A percentile compares a stretch with the other conserved stretches of the same genome.
Evolutionary conservation across 2,797 vertebrate species (phyloP).

Genomic region (Poeciliopsis presidionis): DNA sequence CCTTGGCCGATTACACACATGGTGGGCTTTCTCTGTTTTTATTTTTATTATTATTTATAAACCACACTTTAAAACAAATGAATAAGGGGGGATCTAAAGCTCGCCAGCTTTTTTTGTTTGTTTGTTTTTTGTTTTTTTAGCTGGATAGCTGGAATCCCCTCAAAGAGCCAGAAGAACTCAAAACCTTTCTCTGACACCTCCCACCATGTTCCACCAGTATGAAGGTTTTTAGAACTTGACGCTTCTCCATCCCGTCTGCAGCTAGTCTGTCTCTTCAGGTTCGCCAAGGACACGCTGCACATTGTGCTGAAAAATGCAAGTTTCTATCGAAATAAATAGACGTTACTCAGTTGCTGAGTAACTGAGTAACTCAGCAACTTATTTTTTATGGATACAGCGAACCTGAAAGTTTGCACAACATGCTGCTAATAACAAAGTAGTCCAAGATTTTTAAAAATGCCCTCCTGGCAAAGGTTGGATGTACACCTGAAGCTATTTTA

Average conservation of each 20-base stretch:
- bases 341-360: not conserved
- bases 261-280: not conserved
- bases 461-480: not conserved
- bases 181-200: not conserved
- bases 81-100: conserved; percentile 3
- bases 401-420: not conserved
- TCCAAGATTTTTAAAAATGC: not conserved
- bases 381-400: not conserved
- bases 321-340: not conserved
- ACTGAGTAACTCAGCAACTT: too few species aligned
- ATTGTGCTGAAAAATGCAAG: not conserved
- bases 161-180: not conserved
- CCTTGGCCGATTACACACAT: conserved; percentile 40
- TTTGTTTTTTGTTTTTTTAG: not conserved
- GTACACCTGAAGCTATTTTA: not conserved
- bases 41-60: conserved; percentile 29
- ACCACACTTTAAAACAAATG: conserved; percentile 29
- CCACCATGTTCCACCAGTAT: not conserved
- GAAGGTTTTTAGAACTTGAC: not conserved
- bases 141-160: not conserved
- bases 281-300: not conserved
- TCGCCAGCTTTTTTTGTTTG: not conserved
- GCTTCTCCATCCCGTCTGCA: not conserved
- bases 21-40: conserved; percentile 24
- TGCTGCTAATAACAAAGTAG: not conserved